Base-by-base conservation (phyloP, 2,797 vertebrate species). In the Gymnocypris eckloni region DNA sequence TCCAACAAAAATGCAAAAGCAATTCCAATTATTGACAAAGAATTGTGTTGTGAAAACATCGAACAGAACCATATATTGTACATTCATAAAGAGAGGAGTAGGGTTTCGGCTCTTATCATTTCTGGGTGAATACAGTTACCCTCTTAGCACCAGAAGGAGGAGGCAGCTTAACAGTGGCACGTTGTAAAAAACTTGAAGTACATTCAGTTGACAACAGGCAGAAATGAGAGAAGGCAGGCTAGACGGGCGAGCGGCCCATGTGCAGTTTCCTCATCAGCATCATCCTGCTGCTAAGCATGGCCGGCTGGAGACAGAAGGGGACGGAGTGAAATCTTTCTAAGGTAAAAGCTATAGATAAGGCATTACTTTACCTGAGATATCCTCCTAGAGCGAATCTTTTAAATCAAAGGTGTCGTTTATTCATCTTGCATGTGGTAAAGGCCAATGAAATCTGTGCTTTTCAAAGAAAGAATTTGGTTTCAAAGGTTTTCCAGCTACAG, bases 201-300 rank as follows among this genome's bases (percentile, higher is more conserved):
- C 98, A 99, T 99, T 99, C 98, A 98, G 95, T 97, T 97, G 96
- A 97, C 96, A 96, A 96, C 96, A 98, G 97, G 97, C 97, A 97
- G 96, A 97, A 95, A 96, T 96, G 93, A 94, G 93, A 95, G 93
- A 96, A 96, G 94, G 95, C 94, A 95, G 93, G 94, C 95, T 95
- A 92, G 93, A 94, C 92, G 92, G 96, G 93, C 92, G 89, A 67
- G 89, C 82, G 92, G 93, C 93, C 94, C 95, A 91, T 92, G 90
- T 93, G 94, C 91, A 92, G 93, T 93, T 93, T 95, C 92, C 92
- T 79, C 93, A 92, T 94, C 94, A 94, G 92, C 93, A 94, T 93
- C 93, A 92, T 94, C 94, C 94, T 94, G 93, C 93, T 94, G 93
- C 94, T 94, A 95, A 93, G 93, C 93, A 93, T 94, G 94, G 93